Evolutionary conservation across 2,888 invertebrate genomes (phyloP).

Genomic region (Pecten maximus): DNA sequence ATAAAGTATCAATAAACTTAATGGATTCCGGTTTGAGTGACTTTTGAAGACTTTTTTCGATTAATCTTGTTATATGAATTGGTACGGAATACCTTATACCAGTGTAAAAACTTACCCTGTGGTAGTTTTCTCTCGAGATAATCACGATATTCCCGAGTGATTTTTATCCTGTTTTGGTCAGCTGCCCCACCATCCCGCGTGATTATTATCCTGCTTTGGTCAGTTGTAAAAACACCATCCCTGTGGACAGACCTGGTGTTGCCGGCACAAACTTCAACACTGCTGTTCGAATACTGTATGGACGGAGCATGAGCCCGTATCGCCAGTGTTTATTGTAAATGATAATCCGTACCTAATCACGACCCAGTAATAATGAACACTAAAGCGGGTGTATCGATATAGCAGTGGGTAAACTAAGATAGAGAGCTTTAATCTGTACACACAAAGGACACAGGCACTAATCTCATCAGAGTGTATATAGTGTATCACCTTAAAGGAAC

Average conservation of each 20-base stretch:
- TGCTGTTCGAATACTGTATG: background rate
- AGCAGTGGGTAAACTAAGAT: background rate
- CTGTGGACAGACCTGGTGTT: background rate
- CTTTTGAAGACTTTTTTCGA: too few relatives aligned
- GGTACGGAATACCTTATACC: background rate
- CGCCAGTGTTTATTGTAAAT: background rate
- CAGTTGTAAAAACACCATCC: too few relatives aligned
- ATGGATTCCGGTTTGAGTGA: too few relatives aligned
- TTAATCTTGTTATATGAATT: too few relatives aligned
- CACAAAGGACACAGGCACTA: background rate
- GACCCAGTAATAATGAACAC: background rate
- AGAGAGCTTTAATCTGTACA: slow-evolving; percentile 26
- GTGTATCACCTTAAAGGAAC: background rate
- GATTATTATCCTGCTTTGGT: background rate
- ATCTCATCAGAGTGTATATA: background rate
- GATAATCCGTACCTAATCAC: slow-evolving; percentile 17
- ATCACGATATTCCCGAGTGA: background rate
- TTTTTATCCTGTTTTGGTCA: background rate
- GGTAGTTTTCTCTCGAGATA: background rate
- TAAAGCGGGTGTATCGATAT: background rate
- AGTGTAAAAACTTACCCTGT: background rate
- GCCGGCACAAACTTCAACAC: background rate
- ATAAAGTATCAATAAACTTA: too few relatives aligned
- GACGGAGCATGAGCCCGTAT: background rate
- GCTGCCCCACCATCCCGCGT: background rate